Evolutionary conservation across 2,113 vertebrate genomes (phyloP).

Genomic region (Smithornis capensis): DNA sequence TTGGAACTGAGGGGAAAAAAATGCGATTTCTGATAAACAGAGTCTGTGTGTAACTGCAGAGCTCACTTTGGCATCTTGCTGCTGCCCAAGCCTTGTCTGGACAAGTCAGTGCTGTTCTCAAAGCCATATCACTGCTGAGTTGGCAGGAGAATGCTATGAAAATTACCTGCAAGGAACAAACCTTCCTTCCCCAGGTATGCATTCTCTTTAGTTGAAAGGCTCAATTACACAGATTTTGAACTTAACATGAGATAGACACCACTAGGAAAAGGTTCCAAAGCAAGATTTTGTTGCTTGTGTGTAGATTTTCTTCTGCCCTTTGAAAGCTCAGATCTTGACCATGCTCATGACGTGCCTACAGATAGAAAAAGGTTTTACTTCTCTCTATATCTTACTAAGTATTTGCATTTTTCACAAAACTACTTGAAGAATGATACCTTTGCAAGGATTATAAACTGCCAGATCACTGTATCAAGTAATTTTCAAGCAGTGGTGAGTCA

Average conservation of each 20-base stretch:
- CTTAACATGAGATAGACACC: not conserved
- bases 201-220: not conserved
- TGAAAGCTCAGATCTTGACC: not conserved
- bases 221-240: not conserved
- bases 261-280: not conserved
- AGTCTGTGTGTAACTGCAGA: not conserved
- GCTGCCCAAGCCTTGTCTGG: not conserved
- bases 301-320: not conserved
- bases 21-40: not conserved
- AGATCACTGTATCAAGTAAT: not conserved
- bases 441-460: not conserved
- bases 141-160: not conserved
- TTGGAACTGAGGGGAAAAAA: not conserved
- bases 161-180: not conserved
- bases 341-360: not conserved
- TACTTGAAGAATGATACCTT: not conserved
- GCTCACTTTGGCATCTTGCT: not conserved
- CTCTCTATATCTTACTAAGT: not conserved
- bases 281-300: not conserved
- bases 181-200: not conserved
- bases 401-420: not conserved
- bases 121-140: not conserved
- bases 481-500: not conserved
- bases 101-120: not conserved
- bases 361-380: not conserved